phyloP scores from a whole-genome alignment of 2,113 vertebrate genomes.

The Zosterops japonicus region DNA sequence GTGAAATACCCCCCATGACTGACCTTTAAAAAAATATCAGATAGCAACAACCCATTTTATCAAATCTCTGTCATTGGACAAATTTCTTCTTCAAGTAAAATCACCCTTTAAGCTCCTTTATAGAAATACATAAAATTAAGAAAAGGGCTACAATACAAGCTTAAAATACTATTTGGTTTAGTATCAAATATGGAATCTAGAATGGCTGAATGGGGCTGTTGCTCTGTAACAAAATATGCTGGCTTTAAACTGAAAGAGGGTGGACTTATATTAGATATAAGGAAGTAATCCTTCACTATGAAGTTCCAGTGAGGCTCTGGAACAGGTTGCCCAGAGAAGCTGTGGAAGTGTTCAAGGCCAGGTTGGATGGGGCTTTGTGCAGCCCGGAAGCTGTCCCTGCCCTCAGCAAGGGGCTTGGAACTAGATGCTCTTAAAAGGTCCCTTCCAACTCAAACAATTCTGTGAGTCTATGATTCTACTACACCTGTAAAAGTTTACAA shows the following conservation, averaged over 20 bases:
- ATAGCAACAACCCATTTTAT: neutral
- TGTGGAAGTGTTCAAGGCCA: neutral
- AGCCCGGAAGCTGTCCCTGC: neutral
- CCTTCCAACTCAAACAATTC: neutral
- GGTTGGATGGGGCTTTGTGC: neutral
- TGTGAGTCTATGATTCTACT: neutral
- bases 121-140: neutral
- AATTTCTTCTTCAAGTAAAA: neutral
- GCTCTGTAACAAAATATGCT: neutral
- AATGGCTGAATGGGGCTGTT: neutral
- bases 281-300: neutral
- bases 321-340: neutral
- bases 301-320: neutral
- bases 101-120: neutral
- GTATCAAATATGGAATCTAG: neutral
- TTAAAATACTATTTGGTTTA: neutral
- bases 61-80: neutral
- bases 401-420: neutral
- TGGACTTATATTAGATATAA: neutral
- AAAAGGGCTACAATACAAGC: neutral
- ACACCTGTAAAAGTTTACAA: neutral
- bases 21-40: neutral
- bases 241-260: neutral
- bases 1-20: neutral
- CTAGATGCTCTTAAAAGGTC: neutral